A percentile compares a stretch with the other conserved stretches of the same genome.
Conservation (phyloP, 2,888 invertebrate species). For the Orthosia cruda region DNA sequence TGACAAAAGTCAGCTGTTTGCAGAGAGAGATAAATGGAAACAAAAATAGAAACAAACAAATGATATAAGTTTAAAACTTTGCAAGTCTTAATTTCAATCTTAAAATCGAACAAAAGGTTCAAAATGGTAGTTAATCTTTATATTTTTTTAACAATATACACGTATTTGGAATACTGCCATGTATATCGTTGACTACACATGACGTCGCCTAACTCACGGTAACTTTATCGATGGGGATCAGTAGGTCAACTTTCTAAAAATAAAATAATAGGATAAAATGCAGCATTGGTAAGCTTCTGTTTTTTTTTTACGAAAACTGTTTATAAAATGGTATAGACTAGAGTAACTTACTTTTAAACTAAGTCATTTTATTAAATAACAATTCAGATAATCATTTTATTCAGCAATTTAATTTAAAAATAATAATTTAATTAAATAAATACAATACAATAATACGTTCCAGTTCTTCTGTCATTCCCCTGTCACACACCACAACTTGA, state of each 20-base stretch:
- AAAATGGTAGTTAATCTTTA: constrained; percentile 6
- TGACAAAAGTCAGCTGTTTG: too few relatives aligned
- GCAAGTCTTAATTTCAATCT: constrained; percentile 2
- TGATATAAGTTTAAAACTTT: background rate
- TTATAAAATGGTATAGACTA: too few relatives aligned
- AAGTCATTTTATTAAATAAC: too few relatives aligned
- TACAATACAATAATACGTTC: too few relatives aligned
- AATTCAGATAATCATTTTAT: too few relatives aligned
- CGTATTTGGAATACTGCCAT: constrained; percentile 55
- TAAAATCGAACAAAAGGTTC: background rate
- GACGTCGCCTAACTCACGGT: constrained; percentile 36
- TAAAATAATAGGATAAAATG: background rate
- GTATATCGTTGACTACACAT: constrained; percentile 43
- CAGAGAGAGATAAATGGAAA: too few relatives aligned
- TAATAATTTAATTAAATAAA: too few relatives aligned
- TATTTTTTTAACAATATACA: constrained; percentile 11
- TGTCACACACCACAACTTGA: background rate
- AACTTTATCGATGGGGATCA: constrained; percentile 13
- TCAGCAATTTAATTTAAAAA: too few relatives aligned
- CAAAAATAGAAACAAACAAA: too few relatives aligned
- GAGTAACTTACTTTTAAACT: too few relatives aligned
- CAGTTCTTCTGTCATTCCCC: constrained; percentile 23
- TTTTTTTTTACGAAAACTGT: too few relatives aligned
- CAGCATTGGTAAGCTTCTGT: background rate
- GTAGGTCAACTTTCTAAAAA: constrained; percentile 28